Evolutionary conservation across 2,113 vertebrate genomes (phyloP).

Genomic region (Mustela nigripes): DNA sequence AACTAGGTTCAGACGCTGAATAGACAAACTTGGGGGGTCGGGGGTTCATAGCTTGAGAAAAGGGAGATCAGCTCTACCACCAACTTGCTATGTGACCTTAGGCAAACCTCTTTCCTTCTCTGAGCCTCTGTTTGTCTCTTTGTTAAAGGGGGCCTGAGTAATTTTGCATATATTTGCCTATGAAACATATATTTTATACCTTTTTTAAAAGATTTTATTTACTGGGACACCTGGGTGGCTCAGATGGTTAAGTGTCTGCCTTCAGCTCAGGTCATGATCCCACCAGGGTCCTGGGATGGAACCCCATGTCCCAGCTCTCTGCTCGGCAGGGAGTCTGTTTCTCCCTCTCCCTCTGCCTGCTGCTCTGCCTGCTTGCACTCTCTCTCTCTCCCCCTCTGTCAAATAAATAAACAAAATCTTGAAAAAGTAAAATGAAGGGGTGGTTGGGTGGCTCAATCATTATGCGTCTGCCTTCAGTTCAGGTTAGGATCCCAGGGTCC

Average conservation of each 20-base stretch:
- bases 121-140: not conserved
- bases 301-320: too few species aligned
- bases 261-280: not conserved
- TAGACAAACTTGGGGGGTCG: not conserved
- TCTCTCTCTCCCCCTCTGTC: too few species aligned
- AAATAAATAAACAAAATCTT: too few species aligned
- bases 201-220: not conserved
- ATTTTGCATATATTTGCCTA: not conserved
- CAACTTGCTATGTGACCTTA: not conserved
- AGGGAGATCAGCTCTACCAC: not conserved
- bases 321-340: too few species aligned
- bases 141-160: not conserved
- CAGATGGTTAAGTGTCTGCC: too few species aligned
- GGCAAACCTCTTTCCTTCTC: not conserved
- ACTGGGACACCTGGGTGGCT: too few species aligned
- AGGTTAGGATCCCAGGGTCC: too few species aligned
- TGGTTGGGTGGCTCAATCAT: too few species aligned
- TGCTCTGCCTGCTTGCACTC: too few species aligned
- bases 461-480: too few species aligned
- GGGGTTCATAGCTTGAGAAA: not conserved
- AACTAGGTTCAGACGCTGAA: not conserved
- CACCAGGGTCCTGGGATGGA: not conserved
- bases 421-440: too few species aligned
- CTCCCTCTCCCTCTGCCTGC: too few species aligned
- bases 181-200: not conserved